Evolutionary conservation across 2,888 invertebrate genomes (phyloP), one percentile per base, ranked within the genome.

Genomic region (Zaprionus obscuricornis): DNA sequence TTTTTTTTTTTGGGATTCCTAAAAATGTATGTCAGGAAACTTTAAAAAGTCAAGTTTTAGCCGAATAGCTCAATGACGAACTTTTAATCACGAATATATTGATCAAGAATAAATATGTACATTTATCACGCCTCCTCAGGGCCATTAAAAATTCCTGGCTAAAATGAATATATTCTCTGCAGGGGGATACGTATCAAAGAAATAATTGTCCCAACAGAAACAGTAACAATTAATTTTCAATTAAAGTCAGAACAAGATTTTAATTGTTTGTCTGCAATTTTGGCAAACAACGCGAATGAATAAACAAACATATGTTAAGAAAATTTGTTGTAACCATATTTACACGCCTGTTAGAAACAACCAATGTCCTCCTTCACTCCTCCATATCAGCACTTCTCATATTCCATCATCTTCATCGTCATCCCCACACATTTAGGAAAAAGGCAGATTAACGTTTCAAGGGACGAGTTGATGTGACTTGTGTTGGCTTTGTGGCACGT

Each of bases 151-250:
- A n/a, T n/a, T n/a, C n/a, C n/a, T n/a, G n/a, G n/a, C n/a, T n/a
- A n/a, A n/a, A n/a, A n/a, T n/a, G n/a, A n/a, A n/a, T n/a, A n/a
- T n/a, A n/a, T n/a, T n/a, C n/a, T n/a, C n/a, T n/a, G n/a, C n/a
- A n/a, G n/a, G n/a, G n/a, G n/a, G n/a, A n/a, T n/a, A n/a, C n/a
- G n/a, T n/a, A n/a, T n/a, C n/a, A n/a, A n/a, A n/a, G n/a, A n/a
- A n/a, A n/a, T n/a, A n/a, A n/a, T n/a, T n/a, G n/a, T n/a, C n/a
- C n/a, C n/a, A n/a, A n/a, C n/a, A n/a, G n/a, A 40, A 29, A 55
- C 27, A 56, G 42, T 45, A 69, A 55, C 77, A 87, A 87, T 88
- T 87, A 87, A 85, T 86, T 87, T 88, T 85, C 87, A 87, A 88
- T 87, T 87, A 73, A 66, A 70, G 58, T 45, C 54, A 58, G 59